Conservation (phyloP, 2,113 vertebrate genomes). For the Xenopus laevis region DNA sequence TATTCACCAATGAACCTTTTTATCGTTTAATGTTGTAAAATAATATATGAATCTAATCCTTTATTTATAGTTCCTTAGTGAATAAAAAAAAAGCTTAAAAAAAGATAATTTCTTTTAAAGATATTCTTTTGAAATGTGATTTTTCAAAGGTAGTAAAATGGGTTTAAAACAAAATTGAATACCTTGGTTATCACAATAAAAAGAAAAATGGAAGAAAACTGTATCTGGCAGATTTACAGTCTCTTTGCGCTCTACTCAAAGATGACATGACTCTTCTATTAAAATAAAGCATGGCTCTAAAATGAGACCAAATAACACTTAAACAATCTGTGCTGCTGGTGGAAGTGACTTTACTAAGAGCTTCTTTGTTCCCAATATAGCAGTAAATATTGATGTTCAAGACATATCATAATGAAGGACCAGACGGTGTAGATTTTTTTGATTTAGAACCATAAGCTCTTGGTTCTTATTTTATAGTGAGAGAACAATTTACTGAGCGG, state of each 20-base stretch:
- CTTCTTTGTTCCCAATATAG: conserved; percentile 11
- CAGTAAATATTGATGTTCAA: conserved; percentile 17
- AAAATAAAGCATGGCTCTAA: conserved; percentile 21
- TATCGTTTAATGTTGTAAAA: too few species aligned
- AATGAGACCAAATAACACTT: conserved; percentile 12
- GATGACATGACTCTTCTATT: background rate
- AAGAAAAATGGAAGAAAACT: background rate
- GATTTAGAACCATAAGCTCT: background rate
- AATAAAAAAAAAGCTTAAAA: too few species aligned
- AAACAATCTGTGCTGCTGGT: conserved; percentile 13
- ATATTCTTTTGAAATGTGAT: background rate
- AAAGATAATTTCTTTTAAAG: too few species aligned
- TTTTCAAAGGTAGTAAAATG: background rate
- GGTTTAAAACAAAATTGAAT: conserved; percentile 14
- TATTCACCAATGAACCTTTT: too few species aligned
- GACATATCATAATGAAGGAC: conserved; percentile 4
- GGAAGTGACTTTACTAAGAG: conserved; percentile 26
- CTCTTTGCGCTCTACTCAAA: conserved; percentile 1
- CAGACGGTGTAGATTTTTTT: background rate
- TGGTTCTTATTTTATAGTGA: background rate
- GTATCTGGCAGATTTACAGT: conserved; percentile 10
- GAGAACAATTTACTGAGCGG: too few species aligned
- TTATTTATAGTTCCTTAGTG: too few species aligned
- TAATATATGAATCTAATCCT: too few species aligned
- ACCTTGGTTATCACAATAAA: background rate